Evolutionary conservation across 1,140 invertebrate genomes (phyloP), one percentile per base, ranked within the genome.

Genomic region (Lepidotrigona ventralis): DNA sequence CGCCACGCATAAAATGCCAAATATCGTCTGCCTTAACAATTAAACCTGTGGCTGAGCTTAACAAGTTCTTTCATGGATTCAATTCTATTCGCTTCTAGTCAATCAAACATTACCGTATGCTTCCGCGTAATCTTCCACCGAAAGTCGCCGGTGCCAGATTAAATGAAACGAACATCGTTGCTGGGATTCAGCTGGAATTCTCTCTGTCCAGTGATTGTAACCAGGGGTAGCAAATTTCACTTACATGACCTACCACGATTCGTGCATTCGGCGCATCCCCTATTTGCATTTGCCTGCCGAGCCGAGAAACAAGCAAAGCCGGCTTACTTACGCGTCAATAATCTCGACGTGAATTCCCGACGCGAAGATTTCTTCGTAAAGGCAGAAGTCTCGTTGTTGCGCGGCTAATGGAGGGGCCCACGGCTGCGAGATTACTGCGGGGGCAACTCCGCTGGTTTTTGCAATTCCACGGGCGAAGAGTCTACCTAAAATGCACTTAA

Each of bases 401-500:
- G 51, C 19, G 33, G 23, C 23, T 83, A 83, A 83, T 78, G 56
- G 66, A 56, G 14, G 19, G 56, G 53, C 53, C 33, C 81, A 12
- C 29, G 39, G 56, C 66, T 78, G 54, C 17, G 33, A 64, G 78
- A 83, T 72, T 83, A 72, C 69, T 66, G n/a, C 21, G 6, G 54
- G 6, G 68, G 76, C 33, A 39, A 39, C 33, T 46, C 39, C 68
- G 64, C 58, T 33, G 29, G 23, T 79, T 79, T 79, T 73, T 73
- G 82, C 33, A 79, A 83, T 79, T 83, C 58, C 58, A 72, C n/a
- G 69, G 69, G n/a, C 60, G 51, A 78, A 76, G 8, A n/a, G 26
- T 79, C 76, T 79, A 46, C 53, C 46, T 79, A 56, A 77, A 73
- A 79, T 73, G 77, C 77, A 79, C 76, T 83, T 83, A 83, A 83